Evolutionary conservation across 2,797 vertebrate genomes (phyloP).

Genomic region (Spondyliosoma cantharus): DNA sequence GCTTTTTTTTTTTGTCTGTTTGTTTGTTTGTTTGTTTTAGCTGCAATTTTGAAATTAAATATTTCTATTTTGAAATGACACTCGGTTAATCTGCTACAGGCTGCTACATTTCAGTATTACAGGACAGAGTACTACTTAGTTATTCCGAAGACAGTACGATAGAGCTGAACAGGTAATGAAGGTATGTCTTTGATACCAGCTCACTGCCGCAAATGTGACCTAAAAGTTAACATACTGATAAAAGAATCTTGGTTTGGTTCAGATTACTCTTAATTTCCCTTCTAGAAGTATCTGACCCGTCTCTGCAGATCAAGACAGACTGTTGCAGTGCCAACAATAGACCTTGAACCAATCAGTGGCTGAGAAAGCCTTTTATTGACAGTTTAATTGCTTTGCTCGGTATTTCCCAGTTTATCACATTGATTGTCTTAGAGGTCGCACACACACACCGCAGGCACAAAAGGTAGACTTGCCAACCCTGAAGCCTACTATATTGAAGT

Average conservation of each 20-base stretch:
- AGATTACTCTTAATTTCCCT: background rate
- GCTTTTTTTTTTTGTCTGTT: background rate
- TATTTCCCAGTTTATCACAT: constrained; percentile 16
- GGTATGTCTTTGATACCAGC: background rate
- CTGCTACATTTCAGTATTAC: background rate
- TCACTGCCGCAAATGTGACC: background rate
- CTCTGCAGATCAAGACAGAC: background rate
- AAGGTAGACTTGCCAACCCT: background rate
- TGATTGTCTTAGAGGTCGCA: constrained; percentile 12
- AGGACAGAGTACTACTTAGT: background rate
- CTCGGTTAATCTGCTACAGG: background rate
- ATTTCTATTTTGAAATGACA: background rate
- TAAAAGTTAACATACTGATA: background rate
- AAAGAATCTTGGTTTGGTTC: background rate
- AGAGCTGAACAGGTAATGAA: background rate
- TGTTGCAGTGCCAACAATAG: constrained; percentile 8
- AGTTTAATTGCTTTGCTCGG: constrained; percentile 22
- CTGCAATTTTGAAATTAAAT: background rate
- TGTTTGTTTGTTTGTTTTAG: too few relatives aligned
- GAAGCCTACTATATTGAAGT: background rate
- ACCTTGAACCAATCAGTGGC: constrained; percentile 14
- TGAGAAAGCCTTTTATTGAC: constrained; percentile 20
- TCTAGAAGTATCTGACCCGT: background rate
- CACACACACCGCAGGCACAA: background rate
- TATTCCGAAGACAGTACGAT: background rate